These are phyloP conservation scores for Trichopria drosophilae DNA, from an alignment of 2,888 invertebrate genomes.

Conservation along the genomic window DNA sequence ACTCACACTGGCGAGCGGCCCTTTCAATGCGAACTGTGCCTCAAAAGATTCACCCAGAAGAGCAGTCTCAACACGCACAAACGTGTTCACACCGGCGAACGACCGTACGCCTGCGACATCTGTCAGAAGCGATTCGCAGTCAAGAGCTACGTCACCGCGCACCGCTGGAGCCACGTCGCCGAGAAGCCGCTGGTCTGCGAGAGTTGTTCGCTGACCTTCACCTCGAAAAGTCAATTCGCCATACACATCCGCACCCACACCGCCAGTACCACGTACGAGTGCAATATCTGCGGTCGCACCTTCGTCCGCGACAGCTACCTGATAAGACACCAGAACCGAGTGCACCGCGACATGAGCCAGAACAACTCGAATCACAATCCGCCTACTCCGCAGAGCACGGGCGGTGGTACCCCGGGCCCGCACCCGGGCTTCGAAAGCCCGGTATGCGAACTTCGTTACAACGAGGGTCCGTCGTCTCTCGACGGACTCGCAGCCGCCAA, in stretches of 20 bases:
- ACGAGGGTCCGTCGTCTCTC: conserved; percentile 55
- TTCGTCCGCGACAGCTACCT: conserved; percentile 79
- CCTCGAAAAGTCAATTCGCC: conserved; percentile 75
- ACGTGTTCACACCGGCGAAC: conserved; percentile 77
- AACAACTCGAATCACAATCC: conserved; percentile 49
- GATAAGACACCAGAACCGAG: conserved; percentile 76
- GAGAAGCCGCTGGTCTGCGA: conserved; percentile 75
- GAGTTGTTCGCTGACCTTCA: conserved; percentile 73
- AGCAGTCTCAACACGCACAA: conserved; percentile 81
- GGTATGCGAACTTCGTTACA: conserved; percentile 56
- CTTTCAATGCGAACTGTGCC: conserved; percentile 74
- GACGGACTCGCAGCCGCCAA: conserved; percentile 50
- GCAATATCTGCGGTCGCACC: conserved; percentile 73
- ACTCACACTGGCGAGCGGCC: conserved; percentile 78
- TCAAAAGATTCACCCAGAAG: conserved; percentile 80
- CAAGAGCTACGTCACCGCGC: conserved; percentile 79
- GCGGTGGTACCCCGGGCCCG: conserved; percentile 49
- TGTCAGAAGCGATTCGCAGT: conserved; percentile 80
- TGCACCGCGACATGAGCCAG: conserved; percentile 64
- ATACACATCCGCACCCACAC: conserved; percentile 76
- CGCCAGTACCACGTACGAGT: conserved; percentile 71
- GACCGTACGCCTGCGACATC: conserved; percentile 78
- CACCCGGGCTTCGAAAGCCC: conserved; percentile 56
- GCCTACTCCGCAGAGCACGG: conserved; percentile 54
- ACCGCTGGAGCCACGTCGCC: conserved; percentile 79